phyloP scores from a whole-genome alignment of 2,888 invertebrate genomes.

The Caenorhabditis sp. region DNA sequence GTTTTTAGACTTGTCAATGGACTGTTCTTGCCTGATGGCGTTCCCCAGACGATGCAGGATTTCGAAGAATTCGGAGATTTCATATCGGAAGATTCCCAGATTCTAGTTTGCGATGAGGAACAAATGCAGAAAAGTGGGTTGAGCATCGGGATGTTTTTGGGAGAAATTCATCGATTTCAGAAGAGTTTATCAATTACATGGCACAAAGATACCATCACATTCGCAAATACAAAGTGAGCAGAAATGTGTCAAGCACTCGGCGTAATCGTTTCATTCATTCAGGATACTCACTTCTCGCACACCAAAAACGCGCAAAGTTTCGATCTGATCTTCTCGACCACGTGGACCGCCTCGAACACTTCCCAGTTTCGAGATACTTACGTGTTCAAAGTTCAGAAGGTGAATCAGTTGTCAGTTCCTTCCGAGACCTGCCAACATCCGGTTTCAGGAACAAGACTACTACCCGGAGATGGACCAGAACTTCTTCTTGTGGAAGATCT shows the following conservation, averaged over 20 bases:
- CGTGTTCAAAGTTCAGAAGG: conserved; percentile 25
- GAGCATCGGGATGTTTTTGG: neutral
- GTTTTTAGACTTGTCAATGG: conserved; percentile 17
- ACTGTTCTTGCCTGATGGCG: conserved; percentile 27
- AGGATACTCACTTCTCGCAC: conserved; percentile 9
- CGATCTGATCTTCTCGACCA: conserved; percentile 14
- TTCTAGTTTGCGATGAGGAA: conserved; percentile 24
- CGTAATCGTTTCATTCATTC: neutral
- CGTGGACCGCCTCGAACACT: conserved; percentile 18
- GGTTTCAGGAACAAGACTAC: conserved; percentile 18
- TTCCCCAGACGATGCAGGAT: neutral
- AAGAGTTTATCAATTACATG: conserved; percentile 25
- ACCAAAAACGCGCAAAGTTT: neutral
- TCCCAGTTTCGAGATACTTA: conserved; percentile 7
- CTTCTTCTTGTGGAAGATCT: conserved; percentile 17
- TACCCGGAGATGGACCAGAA: neutral
- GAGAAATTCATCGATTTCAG: conserved; percentile 14
- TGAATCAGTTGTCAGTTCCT: neutral
- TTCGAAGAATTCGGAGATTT: conserved; percentile 39
- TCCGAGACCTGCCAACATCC: neutral
- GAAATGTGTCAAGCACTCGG: no score
- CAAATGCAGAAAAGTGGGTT: neutral
- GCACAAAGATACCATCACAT: conserved; percentile 7
- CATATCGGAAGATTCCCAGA: conserved; percentile 9
- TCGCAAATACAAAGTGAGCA: conserved; percentile 10